These are phyloP conservation scores for Propithecus perrieri DNA, from an alignment of 2,797 vertebrate genomes.

Conservation along the genomic window DNA sequence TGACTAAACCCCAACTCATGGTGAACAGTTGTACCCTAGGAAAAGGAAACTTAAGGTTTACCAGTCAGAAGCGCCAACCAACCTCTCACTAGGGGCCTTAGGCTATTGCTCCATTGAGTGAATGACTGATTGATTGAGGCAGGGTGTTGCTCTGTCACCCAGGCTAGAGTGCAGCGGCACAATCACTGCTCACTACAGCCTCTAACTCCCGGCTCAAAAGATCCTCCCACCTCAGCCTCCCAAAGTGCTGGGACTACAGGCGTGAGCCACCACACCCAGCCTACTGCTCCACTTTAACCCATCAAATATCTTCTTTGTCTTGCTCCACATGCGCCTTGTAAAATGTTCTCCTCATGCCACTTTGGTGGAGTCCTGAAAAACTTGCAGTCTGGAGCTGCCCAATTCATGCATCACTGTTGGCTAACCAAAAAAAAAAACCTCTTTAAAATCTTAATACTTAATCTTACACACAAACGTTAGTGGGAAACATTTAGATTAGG, in stretches of 20 bases:
- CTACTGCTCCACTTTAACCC: background rate
- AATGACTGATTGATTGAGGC: too few species aligned
- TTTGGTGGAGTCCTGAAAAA: background rate
- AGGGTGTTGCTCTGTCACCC: too few species aligned
- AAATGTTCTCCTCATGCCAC: background rate
- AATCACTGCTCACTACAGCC: too few species aligned
- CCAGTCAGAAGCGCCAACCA: background rate
- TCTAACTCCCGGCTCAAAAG: too few species aligned
- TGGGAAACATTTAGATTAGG: background rate
- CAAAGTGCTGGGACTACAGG: too few species aligned
- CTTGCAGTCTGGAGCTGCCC: background rate
- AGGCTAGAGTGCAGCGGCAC: too few species aligned
- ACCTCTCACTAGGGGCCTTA: background rate
- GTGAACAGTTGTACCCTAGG: background rate
- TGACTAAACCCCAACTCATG: background rate
- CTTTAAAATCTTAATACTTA: background rate
- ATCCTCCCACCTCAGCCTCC: too few species aligned
- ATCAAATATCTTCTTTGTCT: background rate
- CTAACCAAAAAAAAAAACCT: background rate
- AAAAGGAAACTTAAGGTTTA: background rate
- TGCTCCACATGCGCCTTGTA: background rate
- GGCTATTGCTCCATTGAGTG: too few species aligned
- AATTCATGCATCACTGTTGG: background rate
- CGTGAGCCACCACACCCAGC: too few species aligned
- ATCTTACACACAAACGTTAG: background rate